phyloP scores from a whole-genome alignment of 1,140 invertebrate species.

The Drosophila quadrilineata region DNA sequence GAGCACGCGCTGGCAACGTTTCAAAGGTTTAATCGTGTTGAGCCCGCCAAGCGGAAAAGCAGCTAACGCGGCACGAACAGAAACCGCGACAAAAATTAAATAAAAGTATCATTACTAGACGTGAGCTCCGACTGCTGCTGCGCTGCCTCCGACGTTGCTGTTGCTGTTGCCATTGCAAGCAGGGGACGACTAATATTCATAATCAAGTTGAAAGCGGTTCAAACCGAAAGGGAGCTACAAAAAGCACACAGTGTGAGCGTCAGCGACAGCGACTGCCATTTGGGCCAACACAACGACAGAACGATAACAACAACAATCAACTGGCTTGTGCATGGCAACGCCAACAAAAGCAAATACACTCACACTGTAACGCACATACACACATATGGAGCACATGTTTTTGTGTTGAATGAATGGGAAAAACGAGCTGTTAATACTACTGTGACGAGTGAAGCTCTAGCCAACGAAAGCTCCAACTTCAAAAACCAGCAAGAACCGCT shows the following conservation, averaged over 20 bases:
- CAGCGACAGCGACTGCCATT: slow-evolving; percentile 38
- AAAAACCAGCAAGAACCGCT: slow-evolving; percentile 32
- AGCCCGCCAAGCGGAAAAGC: slow-evolving; percentile 24
- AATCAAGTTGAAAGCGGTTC: slow-evolving; percentile 71
- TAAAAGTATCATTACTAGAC: slow-evolving; percentile 31
- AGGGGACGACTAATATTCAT: slow-evolving; percentile 38
- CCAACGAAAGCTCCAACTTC: slow-evolving; percentile 26
- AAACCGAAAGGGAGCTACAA: slow-evolving; percentile 51
- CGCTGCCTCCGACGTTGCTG: background rate
- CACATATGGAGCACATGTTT: background rate
- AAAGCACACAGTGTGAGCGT: slow-evolving; percentile 21
- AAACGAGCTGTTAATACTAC: no score
- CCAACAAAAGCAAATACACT: slow-evolving; percentile 15
- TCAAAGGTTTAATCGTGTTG: slow-evolving; percentile 1
- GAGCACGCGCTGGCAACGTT: background rate
- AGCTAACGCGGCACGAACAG: slow-evolving; percentile 15
- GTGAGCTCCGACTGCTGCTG: slow-evolving; percentile 13
- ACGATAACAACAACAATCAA: slow-evolving; percentile 25
- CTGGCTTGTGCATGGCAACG: slow-evolving; percentile 18
- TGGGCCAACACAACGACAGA: slow-evolving; percentile 42
- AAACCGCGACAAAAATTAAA: slow-evolving; percentile 18
- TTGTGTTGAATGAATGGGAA: slow-evolving; percentile 11
- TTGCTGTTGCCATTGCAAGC: slow-evolving; percentile 10
- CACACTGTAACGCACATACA: background rate
- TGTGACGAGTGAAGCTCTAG: slow-evolving; percentile 18